Percentiles rank a stretch among this genome's conserved stretches.
phyloP scores from a whole-genome alignment of 2,797 vertebrate genomes.

The Dendrocincla tyrannina region DNA sequence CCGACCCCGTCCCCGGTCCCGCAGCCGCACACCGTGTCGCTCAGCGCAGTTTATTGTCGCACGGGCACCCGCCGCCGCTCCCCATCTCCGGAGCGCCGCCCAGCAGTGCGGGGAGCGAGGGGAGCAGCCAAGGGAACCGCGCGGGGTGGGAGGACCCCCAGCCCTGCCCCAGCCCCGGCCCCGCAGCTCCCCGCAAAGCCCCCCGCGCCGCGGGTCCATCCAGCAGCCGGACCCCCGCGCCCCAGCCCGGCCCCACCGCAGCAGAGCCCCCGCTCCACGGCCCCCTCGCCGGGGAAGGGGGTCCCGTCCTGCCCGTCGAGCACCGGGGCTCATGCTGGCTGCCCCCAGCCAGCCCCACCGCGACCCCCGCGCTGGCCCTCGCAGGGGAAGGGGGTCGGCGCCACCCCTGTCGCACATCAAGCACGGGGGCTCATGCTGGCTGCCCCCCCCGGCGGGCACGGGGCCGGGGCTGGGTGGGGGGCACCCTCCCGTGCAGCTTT shows the following conservation, averaged over 20 bases:
- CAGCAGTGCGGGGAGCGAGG: background rate
- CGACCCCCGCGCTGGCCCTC: background rate
- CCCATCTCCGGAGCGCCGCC: background rate
- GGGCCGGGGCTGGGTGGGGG: background rate
- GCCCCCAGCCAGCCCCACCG: background rate
- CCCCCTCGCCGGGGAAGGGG: background rate
- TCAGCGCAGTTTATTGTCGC: background rate
- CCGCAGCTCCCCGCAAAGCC: background rate
- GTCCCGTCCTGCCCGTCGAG: background rate
- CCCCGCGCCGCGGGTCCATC: background rate
- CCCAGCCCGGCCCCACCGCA: background rate
- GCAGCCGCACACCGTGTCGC: background rate
- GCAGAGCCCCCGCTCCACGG: background rate
- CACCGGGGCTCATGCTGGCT: background rate
- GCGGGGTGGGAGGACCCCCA: background rate
- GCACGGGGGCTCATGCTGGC: background rate
- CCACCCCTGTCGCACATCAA: background rate
- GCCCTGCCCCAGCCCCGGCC: background rate
- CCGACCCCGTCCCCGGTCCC: rapidly evolving
- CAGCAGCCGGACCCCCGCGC: background rate
- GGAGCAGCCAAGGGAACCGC: background rate
- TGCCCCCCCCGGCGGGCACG: background rate
- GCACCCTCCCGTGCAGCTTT: background rate
- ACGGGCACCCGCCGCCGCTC: background rate
- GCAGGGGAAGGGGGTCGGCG: background rate